Conservation (phyloP, 2,888 invertebrate genomes). For the Drosophila greeni region DNA sequence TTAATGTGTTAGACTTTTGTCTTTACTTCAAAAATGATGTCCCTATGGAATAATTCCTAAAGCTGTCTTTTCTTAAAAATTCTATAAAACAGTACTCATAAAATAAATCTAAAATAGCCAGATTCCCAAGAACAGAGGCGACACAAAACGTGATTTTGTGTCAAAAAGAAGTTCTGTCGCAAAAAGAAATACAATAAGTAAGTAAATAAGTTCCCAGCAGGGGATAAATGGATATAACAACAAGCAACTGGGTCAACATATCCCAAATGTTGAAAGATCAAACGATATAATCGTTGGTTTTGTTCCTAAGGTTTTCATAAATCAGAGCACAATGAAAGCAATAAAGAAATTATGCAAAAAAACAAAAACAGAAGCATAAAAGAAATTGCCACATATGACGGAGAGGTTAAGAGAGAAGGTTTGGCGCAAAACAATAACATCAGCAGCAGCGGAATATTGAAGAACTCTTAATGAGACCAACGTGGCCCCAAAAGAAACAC, state of each 20-base stretch:
- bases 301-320: too few species aligned
- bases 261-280: slow-evolving; percentile 47
- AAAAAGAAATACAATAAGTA: slow-evolving; percentile 34
- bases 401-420: neutral
- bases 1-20: too few species aligned
- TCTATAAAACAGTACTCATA: slow-evolving; percentile 4
- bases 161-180: slow-evolving; percentile 21
- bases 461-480: slow-evolving; percentile 58
- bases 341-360: slow-evolving; percentile 48
- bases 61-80: slow-evolving; percentile 1
- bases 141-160: slow-evolving; percentile 12
- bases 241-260: slow-evolving; percentile 52
- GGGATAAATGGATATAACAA: slow-evolving; percentile 26
- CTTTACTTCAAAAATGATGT: slow-evolving; percentile 17
- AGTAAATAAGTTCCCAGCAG: slow-evolving; percentile 34
- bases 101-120: slow-evolving; percentile 1
- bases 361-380: slow-evolving; percentile 14
- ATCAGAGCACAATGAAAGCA: slow-evolving; percentile 20
- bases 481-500: slow-evolving; percentile 33
- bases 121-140: neutral
- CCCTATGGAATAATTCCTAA: slow-evolving; percentile 25
- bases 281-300: slow-evolving; percentile 34
- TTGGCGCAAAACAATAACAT: slow-evolving; percentile 14
- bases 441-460: slow-evolving; percentile 43
- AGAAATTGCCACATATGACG: slow-evolving; percentile 21